Percentiles rank a stretch among this genome's conserved stretches.
phyloP scores from a whole-genome alignment of 2,113 vertebrate species.

The Geococcyx californianus region DNA sequence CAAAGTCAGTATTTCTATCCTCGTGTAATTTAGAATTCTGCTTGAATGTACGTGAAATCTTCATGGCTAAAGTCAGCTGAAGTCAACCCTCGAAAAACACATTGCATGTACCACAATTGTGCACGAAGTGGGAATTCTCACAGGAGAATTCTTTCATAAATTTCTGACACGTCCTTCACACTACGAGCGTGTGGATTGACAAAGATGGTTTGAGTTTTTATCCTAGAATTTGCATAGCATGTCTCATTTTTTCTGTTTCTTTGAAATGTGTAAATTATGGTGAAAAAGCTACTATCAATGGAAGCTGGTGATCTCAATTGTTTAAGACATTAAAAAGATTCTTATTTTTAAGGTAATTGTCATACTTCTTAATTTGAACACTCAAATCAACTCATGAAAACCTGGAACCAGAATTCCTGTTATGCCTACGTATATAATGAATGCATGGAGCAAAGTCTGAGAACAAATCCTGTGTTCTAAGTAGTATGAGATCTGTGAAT shows the following conservation, averaged over 20 bases:
- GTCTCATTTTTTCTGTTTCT: not conserved
- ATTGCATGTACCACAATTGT: not conserved
- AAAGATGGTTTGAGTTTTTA: not conserved
- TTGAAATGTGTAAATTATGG: not conserved
- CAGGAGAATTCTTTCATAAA: not conserved
- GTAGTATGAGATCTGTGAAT: not conserved
- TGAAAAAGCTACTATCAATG: not conserved
- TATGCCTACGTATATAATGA: fast-evolving
- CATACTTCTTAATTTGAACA: not conserved
- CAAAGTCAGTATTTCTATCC: not conserved
- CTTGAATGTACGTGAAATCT: not conserved
- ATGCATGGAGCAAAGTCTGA: not conserved
- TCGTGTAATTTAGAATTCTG: not conserved
- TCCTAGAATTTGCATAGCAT: not conserved
- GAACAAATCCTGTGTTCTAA: not conserved
- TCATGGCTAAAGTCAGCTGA: not conserved
- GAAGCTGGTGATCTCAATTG: not conserved
- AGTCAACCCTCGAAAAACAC: not conserved
- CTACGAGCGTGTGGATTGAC: not conserved
- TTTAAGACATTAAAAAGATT: not conserved
- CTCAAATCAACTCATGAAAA: not conserved
- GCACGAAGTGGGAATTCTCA: not conserved
- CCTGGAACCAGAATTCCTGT: not conserved
- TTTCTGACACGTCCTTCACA: not conserved
- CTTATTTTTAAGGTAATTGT: not conserved